These are phyloP conservation scores for Drosophila lacteicornis DNA, from an alignment of 1,140 invertebrate species.

Conservation along the genomic window DNA sequence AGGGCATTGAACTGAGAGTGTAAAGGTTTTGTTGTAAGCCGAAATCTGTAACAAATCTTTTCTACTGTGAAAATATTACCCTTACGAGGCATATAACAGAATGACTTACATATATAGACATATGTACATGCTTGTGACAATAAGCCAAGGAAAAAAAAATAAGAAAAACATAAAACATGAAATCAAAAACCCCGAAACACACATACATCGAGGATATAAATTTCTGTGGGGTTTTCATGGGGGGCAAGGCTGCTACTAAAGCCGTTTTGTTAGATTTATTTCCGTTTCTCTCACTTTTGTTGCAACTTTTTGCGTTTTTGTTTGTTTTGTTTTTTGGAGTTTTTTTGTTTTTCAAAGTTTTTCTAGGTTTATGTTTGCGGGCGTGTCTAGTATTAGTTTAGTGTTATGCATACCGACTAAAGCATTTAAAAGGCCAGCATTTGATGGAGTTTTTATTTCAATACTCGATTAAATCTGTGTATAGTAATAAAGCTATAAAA, in stretches of 20 bases:
- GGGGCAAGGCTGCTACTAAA: conserved; percentile 53
- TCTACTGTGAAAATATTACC: conserved; percentile 73
- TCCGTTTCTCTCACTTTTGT: conserved; percentile 70
- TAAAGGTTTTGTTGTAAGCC: conserved; percentile 15
- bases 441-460: conserved; percentile 46
- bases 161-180: conserved; percentile 35
- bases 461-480: conserved; percentile 11
- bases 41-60: conserved; percentile 78
- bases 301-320: conserved; percentile 58
- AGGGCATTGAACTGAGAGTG: conserved; percentile 8
- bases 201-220: conserved; percentile 38
- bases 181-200: conserved; percentile 55
- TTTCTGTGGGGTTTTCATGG: conserved; percentile 17
- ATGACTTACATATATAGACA: conserved; percentile 14
- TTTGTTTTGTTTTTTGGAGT: conserved; percentile 6
- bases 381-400: conserved; percentile 58
- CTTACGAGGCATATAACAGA: conserved; percentile 70
- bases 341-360: conserved; percentile 17
- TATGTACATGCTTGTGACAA: conserved; percentile 45
- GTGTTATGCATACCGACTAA: conserved; percentile 31
- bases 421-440: conserved; percentile 6
- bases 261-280: conserved; percentile 81
- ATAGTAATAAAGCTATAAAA: neutral
- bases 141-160: conserved; percentile 59
- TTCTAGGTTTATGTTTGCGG: conserved; percentile 46